Percentiles rank a stretch among this genome's conserved stretches.
These are phyloP conservation scores for Sorex maritimensis DNA, from an alignment of 2,797 vertebrate genomes.

Conservation along the genomic window DNA sequence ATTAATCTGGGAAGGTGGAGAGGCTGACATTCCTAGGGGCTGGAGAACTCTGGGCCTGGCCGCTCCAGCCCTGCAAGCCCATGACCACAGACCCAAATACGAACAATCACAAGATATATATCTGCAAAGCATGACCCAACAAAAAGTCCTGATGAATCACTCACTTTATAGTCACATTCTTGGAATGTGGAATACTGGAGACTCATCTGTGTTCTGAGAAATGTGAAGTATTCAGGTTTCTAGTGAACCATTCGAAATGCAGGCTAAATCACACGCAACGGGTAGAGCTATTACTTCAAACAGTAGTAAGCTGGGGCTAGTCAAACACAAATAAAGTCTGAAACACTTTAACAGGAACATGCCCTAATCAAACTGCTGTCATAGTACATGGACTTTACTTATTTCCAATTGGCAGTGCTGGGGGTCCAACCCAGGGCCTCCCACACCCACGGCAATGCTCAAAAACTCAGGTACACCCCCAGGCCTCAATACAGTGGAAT, in stretches of 20 bases:
- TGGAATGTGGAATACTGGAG: conserved; percentile 56
- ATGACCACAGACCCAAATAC: conserved; percentile 15
- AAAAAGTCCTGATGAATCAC: conserved; percentile 58
- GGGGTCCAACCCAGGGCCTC: no score
- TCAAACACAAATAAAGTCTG: conserved; percentile 51
- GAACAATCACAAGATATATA: conserved; percentile 34
- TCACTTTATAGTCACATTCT: conserved; percentile 63
- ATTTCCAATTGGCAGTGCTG: conserved; percentile 27
- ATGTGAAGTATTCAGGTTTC: conserved; percentile 28
- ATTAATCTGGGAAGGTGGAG: conserved; percentile 39
- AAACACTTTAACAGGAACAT: conserved; percentile 1
- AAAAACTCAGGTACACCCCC: no score
- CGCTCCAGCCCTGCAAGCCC: background rate
- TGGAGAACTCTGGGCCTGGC: conserved; percentile 1
- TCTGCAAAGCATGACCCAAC: background rate
- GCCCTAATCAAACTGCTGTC: background rate
- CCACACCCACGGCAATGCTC: no score
- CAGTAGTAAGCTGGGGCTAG: conserved; percentile 44
- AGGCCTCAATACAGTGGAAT: conserved; percentile 16
- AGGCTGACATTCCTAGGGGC: conserved; percentile 60
- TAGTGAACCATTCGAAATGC: conserved; percentile 44
- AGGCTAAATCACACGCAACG: conserved; percentile 46
- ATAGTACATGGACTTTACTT: conserved; percentile 60
- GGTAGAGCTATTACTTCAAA: conserved; percentile 55
- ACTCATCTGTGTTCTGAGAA: background rate